Conservation (phyloP, 2,113 vertebrate species). For the Aphyosemion australe region DNA sequence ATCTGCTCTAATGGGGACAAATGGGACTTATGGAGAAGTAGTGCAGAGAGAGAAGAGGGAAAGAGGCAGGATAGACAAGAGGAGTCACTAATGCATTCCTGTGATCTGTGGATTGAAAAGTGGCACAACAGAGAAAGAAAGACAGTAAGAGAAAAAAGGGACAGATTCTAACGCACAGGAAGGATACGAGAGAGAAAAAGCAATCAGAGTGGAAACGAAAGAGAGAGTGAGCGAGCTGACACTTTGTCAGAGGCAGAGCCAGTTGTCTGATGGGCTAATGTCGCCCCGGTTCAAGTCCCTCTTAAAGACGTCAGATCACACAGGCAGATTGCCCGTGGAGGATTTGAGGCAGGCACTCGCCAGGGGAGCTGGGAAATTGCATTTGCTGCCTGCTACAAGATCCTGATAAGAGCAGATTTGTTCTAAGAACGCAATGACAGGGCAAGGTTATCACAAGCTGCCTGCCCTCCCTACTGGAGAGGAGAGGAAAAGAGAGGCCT, state of each 20-base stretch:
- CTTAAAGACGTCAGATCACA: slow-evolving; percentile 79
- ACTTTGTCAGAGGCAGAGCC: slow-evolving; percentile 56
- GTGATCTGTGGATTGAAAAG: slow-evolving; percentile 47
- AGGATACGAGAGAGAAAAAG: slow-evolving; percentile 50
- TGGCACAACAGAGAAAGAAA: slow-evolving; percentile 14
- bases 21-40: slow-evolving; percentile 28
- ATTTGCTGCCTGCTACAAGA: slow-evolving; percentile 77
- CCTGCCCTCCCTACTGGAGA: slow-evolving; percentile 41
- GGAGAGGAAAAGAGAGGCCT: slow-evolving; percentile 24
- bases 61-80: slow-evolving; percentile 15
- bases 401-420: slow-evolving; percentile 79
- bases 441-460: slow-evolving; percentile 77
- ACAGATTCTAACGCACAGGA: slow-evolving; percentile 34
- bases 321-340: slow-evolving; percentile 72
- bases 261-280: slow-evolving; percentile 74
- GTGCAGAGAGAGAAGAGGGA: background rate
- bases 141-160: slow-evolving; percentile 26
- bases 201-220: slow-evolving; percentile 44
- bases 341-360: slow-evolving; percentile 64
- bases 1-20: slow-evolving; percentile 29
- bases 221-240: slow-evolving; percentile 42
- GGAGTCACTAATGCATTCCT: slow-evolving; percentile 36
- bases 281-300: slow-evolving; percentile 66
- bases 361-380: slow-evolving; percentile 68
- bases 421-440: slow-evolving; percentile 81